Evolutionary conservation across 2,113 vertebrate species (phyloP).

Genomic region (Rhynchomys soricoides): DNA sequence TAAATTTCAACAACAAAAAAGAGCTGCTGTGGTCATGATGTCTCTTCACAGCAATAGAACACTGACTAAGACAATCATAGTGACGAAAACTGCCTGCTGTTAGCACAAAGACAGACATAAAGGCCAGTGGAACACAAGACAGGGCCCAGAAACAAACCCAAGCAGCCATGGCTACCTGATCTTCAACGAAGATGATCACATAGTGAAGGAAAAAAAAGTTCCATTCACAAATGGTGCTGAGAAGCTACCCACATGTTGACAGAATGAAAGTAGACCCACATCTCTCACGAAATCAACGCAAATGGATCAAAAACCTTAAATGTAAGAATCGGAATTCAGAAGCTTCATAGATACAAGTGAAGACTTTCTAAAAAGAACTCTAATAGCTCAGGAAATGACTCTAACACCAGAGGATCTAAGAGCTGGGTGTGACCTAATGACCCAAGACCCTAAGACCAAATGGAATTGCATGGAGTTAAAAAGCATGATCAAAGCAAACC

Average conservation of each 20-base stretch:
- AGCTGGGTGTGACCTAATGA: not conserved
- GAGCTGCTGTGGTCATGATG: not conserved
- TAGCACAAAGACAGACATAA: not conserved
- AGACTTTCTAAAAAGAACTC: not conserved
- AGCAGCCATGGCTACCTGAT: no score
- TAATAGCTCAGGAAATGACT: not conserved
- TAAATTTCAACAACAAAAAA: no score
- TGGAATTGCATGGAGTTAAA: not conserved
- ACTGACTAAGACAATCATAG: not conserved
- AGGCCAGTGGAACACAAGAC: not conserved
- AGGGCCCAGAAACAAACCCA: not conserved
- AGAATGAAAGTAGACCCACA: not conserved
- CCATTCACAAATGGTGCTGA: no score
- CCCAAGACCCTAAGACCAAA: not conserved
- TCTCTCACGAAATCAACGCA: not conserved
- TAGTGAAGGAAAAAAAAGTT: not conserved
- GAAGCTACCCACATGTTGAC: not conserved
- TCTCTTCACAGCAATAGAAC: not conserved
- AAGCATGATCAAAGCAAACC: no score
- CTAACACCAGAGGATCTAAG: not conserved
- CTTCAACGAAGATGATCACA: not conserved
- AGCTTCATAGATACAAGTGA: not conserved
- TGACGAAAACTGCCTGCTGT: not conserved
- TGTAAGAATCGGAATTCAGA: not conserved
- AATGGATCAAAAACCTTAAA: not conserved